Evolutionary conservation across 2,888 invertebrate species (phyloP), one percentile per base, ranked within the genome.

Genomic region (Apantesis nais): DNA sequence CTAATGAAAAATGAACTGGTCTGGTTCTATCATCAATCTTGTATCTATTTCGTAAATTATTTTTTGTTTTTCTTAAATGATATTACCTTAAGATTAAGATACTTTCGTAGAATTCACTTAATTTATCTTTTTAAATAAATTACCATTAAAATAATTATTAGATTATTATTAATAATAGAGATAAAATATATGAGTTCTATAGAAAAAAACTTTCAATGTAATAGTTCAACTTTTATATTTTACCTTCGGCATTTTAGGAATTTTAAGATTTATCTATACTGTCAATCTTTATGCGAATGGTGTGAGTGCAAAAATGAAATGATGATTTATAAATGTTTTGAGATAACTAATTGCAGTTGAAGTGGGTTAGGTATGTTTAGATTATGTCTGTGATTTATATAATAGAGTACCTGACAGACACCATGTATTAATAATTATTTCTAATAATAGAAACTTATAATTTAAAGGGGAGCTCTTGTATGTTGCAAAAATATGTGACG

Each of bases 291-390:
- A 58, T 29, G 58, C 25, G 58, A 25, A 55, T 25, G n/a, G n/a
- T n/a, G n/a, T 52, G n/a, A 11, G 11, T 8, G 55, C 55, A 12
- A 62, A 62, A 37, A 62, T 37, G 34, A 62, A 62, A 62, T 62
- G 22, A n/a, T 62, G 37, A 37, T 37, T 58, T 58, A 58, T 58
- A 29, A 16, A 29, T 16, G 29, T 29, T 58, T 29, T 58, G 29
- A 29, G 58, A 58, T 58, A 25, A 58, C 29, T 58, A 25, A 58
- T 63, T 41, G 12, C 39, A 63, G 41, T 37, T 63, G 25, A 63
- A 63, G 62, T 62, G 14, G 3, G 22, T 22, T 52, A 52, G 58
- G 58, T 58, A 29, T 29, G 58, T 29, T 58, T 29, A 58, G 29
- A 58, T 29, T 16, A 29, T 29, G 58, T 29, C 3, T 58, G 7